Percentiles rank a stretch among this genome's conserved stretches.
phyloP scores from a whole-genome alignment of 2,113 vertebrate species.

The Rhineura floridana region DNA sequence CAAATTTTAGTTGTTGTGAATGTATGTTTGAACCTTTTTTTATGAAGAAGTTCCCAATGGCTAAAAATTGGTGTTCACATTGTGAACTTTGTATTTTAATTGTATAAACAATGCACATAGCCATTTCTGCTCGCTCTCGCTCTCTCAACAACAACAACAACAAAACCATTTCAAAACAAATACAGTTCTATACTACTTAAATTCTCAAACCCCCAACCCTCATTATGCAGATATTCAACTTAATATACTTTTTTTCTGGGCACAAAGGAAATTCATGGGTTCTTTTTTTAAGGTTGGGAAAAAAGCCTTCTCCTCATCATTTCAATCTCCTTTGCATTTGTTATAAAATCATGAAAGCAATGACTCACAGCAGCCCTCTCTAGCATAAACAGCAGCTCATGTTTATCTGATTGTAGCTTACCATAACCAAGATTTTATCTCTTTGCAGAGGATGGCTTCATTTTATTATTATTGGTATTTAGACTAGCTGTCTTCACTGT shows the following conservation, averaged over 20 bases:
- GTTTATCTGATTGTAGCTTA: slow-evolving; percentile 12
- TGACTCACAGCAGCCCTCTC: background rate
- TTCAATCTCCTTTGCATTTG: slow-evolving; percentile 26
- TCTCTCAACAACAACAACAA: background rate
- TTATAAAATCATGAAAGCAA: background rate
- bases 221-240: background rate
- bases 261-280: background rate
- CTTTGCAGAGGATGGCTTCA: slow-evolving; percentile 8
- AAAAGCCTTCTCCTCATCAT: background rate
- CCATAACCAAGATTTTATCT: slow-evolving; percentile 8
- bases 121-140: background rate
- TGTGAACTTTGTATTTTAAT: too few relatives aligned
- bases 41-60: too few relatives aligned
- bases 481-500: background rate
- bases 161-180: background rate
- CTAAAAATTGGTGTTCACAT: too few relatives aligned
- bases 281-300: background rate
- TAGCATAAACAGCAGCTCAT: background rate
- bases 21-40: too few relatives aligned
- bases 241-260: background rate
- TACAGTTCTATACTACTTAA: background rate
- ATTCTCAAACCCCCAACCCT: background rate
- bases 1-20: background rate
- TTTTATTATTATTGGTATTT: slow-evolving; percentile 21
- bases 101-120: background rate